A percentile compares a stretch with the other conserved stretches of the same genome.
Conservation (phyloP, 2,888 invertebrate species). For the Tanytarsus gracilentus region DNA sequence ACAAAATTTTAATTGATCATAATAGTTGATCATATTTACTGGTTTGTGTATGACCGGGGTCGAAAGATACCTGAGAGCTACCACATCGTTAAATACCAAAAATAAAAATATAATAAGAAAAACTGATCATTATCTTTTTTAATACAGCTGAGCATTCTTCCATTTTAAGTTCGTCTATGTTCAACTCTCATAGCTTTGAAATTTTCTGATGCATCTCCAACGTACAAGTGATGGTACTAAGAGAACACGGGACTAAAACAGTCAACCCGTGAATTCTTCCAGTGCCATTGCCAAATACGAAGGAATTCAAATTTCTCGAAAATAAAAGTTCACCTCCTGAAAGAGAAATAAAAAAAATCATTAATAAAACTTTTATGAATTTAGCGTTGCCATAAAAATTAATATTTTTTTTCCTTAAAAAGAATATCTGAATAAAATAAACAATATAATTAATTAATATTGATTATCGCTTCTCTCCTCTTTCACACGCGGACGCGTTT, state of each 20-base stretch:
- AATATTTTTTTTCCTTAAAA: neutral
- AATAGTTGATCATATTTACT: too few relatives aligned
- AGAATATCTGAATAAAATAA: conserved; percentile 1
- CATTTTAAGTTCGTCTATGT: neutral
- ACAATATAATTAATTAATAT: conserved; percentile 29
- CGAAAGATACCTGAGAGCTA: too few relatives aligned
- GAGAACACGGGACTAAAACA: conserved; percentile 44
- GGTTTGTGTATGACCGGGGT: too few relatives aligned
- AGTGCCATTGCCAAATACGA: conserved; percentile 49
- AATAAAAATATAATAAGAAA: too few relatives aligned
- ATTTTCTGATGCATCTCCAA: neutral
- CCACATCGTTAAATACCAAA: too few relatives aligned
- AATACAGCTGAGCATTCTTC: too few relatives aligned
- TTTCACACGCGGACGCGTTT: too few relatives aligned
- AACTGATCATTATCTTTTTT: too few relatives aligned
- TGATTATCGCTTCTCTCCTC: conserved; percentile 24
- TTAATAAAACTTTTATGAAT: neutral
- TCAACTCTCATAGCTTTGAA: neutral
- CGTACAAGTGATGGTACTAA: conserved; percentile 47
- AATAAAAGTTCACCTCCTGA: neutral
- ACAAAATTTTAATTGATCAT: too few relatives aligned
- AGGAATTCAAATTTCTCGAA: neutral
- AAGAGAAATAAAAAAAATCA: neutral
- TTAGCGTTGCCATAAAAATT: conserved; percentile 5
- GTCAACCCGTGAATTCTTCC: conserved; percentile 55